phyloP scores from a whole-genome alignment of 2,797 vertebrate genomes.

The Sebastes flavidus region DNA sequence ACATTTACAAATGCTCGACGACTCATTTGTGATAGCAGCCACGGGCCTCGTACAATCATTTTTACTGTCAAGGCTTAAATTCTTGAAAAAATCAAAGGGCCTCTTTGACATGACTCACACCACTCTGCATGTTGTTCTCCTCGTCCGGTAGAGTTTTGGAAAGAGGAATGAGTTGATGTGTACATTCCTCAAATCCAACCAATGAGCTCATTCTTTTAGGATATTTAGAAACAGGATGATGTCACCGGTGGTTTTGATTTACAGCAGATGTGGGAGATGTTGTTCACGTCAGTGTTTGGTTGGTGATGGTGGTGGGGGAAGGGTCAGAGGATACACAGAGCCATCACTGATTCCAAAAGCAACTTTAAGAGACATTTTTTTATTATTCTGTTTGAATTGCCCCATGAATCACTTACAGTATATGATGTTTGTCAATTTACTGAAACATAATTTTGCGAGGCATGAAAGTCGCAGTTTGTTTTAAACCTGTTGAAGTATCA shows the following conservation, averaged over 20 bases:
- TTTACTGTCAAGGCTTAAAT: constrained; percentile 9
- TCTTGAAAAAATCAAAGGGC: not conserved
- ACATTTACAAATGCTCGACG: not conserved
- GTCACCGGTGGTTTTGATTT: constrained; percentile 61
- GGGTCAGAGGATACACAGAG: not conserved
- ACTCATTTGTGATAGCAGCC: not conserved
- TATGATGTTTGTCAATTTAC: too few relatives aligned
- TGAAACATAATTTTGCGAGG: too few relatives aligned
- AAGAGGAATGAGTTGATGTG: constrained; percentile 42
- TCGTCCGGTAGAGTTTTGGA: constrained; percentile 22
- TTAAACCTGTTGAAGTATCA: too few relatives aligned
- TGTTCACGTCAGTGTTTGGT: constrained; percentile 31
- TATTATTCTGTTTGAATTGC: too few relatives aligned
- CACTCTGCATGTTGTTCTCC: constrained; percentile 6
- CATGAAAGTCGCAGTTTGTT: too few relatives aligned
- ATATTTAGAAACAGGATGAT: constrained; percentile 67
- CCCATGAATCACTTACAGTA: too few relatives aligned
- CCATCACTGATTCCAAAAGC: not conserved
- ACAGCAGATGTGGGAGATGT: constrained; percentile 64
- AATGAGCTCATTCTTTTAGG: constrained; percentile 60
- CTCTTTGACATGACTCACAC: constrained; percentile 26
- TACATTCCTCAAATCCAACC: constrained; percentile 64
- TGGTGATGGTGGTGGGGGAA: constrained; percentile 6
- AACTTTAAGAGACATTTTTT: not conserved
- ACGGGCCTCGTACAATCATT: not conserved